Conservation (phyloP, 30 jellyfish, hydroid and myxozoan genomes). For the Aurelia coerulea region DNA sequence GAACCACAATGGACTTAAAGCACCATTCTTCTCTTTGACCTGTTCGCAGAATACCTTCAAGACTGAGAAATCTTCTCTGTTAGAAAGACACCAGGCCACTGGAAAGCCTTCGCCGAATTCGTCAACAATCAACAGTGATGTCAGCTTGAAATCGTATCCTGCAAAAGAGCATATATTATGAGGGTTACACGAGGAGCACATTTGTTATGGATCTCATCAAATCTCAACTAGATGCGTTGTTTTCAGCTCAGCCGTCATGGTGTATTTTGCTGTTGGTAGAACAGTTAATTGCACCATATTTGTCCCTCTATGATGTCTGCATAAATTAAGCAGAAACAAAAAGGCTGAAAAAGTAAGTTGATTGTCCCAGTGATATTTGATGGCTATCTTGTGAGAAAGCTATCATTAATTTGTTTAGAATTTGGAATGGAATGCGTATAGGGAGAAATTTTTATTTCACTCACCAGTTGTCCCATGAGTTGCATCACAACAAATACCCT, state of each 20-base stretch:
- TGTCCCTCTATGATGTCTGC: too few relatives aligned
- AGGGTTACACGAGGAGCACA: too few relatives aligned
- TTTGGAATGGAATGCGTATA: neutral
- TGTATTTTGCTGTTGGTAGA: neutral
- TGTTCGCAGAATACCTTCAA: constrained; percentile 13
- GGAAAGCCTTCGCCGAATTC: constrained; percentile 10
- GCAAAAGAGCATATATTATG: neutral
- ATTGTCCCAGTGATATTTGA: too few relatives aligned
- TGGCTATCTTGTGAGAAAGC: neutral
- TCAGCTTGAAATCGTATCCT: constrained; percentile 10
- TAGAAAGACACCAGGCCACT: constrained; percentile 23
- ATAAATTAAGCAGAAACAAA: too few relatives aligned
- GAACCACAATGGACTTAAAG: neutral
- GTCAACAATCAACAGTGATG: constrained; percentile 7
- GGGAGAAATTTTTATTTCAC: neutral
- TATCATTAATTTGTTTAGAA: neutral
- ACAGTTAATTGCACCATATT: too few relatives aligned
- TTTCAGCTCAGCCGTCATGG: too few relatives aligned
- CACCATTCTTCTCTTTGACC: neutral
- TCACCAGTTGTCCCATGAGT: constrained; percentile 12
- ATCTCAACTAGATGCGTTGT: too few relatives aligned
- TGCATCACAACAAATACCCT: neutral
- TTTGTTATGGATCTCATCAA: too few relatives aligned
- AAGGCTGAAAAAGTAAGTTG: too few relatives aligned
- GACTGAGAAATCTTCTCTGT: constrained; percentile 3